A percentile compares a stretch with the other conserved stretches of the same genome.
Conservation (phyloP, 1,140 invertebrate species). For the Metopolophium dirhodum region DNA sequence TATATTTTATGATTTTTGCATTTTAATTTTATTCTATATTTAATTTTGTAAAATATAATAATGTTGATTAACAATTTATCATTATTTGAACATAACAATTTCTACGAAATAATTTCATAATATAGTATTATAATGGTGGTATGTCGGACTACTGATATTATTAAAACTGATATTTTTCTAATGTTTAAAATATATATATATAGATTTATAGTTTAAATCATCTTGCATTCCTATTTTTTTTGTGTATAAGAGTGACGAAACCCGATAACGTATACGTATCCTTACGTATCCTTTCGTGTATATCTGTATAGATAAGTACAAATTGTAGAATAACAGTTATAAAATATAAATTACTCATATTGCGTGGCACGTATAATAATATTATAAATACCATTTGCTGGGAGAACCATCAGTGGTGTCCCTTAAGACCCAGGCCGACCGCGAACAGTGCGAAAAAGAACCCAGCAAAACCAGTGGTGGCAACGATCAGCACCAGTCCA, state of each 20-base stretch:
- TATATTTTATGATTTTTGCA: no score
- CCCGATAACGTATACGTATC: neutral
- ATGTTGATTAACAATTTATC: neutral
- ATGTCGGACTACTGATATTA: neutral
- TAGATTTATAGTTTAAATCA: neutral
- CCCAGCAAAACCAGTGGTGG: slow-evolving; percentile 78
- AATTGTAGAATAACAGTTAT: neutral
- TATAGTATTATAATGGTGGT: neutral
- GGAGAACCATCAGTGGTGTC: slow-evolving; percentile 58
- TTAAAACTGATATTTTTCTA: neutral
- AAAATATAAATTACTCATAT: no score
- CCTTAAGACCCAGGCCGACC: slow-evolving; percentile 67
- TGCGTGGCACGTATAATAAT: neutral
- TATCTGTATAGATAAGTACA: neutral
- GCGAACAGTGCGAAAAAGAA: slow-evolving; percentile 86
- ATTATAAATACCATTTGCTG: slow-evolving; percentile 22
- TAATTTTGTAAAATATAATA: neutral
- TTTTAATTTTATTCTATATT: neutral
- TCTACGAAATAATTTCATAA: neutral
- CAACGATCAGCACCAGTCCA: slow-evolving; percentile 74
- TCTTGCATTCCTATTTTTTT: neutral
- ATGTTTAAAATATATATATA: neutral
- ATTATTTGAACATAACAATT: neutral
- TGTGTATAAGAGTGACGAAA: neutral
- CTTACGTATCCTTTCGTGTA: neutral